phyloP scores from a whole-genome alignment of 2,888 invertebrate species.

The Yponomeuta malinellus region DNA sequence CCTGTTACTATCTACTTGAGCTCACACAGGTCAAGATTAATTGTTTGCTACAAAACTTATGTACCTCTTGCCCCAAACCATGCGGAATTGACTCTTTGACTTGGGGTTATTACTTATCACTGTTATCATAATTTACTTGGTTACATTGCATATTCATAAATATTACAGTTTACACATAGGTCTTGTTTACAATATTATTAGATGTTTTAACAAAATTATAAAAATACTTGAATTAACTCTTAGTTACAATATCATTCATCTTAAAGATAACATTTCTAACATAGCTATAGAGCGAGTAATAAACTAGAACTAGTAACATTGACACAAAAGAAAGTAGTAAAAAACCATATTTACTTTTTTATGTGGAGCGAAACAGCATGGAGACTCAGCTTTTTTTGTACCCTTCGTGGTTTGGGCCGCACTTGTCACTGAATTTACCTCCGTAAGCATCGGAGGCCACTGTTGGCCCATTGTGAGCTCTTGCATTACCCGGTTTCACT shows the following conservation, averaged over 20 bases:
- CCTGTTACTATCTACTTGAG: too few relatives aligned
- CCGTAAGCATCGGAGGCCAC: constrained; percentile 27
- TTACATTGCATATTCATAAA: too few relatives aligned
- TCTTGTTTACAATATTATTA: too few relatives aligned
- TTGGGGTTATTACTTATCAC: too few relatives aligned
- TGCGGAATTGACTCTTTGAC: too few relatives aligned
- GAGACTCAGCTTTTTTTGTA: constrained; percentile 28
- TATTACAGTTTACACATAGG: too few relatives aligned
- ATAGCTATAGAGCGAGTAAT: not conserved
- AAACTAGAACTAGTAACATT: not conserved
- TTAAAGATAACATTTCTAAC: not conserved
- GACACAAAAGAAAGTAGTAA: constrained; percentile 15
- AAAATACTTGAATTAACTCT: not conserved
- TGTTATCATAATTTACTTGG: too few relatives aligned
- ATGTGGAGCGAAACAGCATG: constrained; percentile 33
- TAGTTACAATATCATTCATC: not conserved
- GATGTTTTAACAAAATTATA: not conserved
- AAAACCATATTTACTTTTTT: constrained; percentile 67
- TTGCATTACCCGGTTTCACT: constrained; percentile 30
- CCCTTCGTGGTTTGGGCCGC: constrained; percentile 26
- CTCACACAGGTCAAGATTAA: too few relatives aligned
- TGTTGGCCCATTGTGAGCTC: constrained; percentile 17
- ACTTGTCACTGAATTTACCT: constrained; percentile 49
- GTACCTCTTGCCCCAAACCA: too few relatives aligned
- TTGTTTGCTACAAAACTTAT: too few relatives aligned